Evolutionary conservation across 2,888 invertebrate species (phyloP).

Genomic region (Elysia crispata): DNA sequence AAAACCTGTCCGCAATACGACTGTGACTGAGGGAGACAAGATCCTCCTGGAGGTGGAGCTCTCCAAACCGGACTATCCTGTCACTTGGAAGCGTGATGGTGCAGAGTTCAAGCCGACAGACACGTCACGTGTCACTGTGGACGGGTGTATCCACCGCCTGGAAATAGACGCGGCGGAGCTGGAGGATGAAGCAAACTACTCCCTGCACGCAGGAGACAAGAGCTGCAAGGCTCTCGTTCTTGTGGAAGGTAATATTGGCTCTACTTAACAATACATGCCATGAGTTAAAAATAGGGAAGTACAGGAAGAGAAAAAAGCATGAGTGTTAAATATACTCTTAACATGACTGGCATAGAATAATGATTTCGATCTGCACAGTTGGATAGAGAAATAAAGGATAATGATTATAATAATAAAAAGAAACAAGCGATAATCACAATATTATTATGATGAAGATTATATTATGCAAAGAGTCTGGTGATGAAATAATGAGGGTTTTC

Average conservation of each 20-base stretch:
- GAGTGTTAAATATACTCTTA: too few relatives aligned
- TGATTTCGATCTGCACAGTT: too few relatives aligned
- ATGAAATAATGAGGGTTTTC: too few relatives aligned
- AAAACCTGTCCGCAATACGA: slow-evolving; percentile 64
- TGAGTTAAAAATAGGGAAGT: too few relatives aligned
- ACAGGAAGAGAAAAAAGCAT: too few relatives aligned
- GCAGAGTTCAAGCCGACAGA: slow-evolving; percentile 62
- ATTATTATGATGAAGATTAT: too few relatives aligned
- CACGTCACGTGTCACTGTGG: slow-evolving; percentile 62
- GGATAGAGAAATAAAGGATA: too few relatives aligned
- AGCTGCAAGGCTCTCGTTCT: slow-evolving; percentile 68
- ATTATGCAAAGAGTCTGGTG: too few relatives aligned
- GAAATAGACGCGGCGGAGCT: slow-evolving; percentile 66
- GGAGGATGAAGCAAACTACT: slow-evolving; percentile 76
- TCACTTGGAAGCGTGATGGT: slow-evolving; percentile 76
- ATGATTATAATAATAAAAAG: too few relatives aligned
- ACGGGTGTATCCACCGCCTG: slow-evolving; percentile 69
- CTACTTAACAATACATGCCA: too few relatives aligned
- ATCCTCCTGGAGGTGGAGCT: slow-evolving; percentile 71
- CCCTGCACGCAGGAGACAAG: slow-evolving; percentile 68
- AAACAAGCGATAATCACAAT: too few relatives aligned
- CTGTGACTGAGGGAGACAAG: slow-evolving; percentile 67
- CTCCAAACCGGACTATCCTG: slow-evolving; percentile 69
- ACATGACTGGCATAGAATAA: too few relatives aligned
- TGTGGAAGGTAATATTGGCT: slow-evolving; percentile 63